Base-by-base conservation (phyloP, 2,113 vertebrate genomes). In the Epinephelus moara region DNA sequence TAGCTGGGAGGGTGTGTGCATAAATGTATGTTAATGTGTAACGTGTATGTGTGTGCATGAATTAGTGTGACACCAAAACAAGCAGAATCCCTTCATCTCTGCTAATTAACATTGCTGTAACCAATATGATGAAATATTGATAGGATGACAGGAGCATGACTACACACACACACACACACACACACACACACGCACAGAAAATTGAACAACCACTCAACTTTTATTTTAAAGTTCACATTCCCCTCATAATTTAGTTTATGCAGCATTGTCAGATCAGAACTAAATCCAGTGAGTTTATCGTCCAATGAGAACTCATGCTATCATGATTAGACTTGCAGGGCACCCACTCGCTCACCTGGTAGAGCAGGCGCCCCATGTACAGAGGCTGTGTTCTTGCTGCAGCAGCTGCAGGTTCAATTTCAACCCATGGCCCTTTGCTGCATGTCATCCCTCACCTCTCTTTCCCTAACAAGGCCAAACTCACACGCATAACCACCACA, bases 101-200 rank as follows among this genome's bases (percentile, higher is more conserved):
- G 69, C 86, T 93, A 92, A 94, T 93, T 93, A 94, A 88, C 80
- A 79, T 78, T 85, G 40, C 75, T 84, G 79, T 82, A 71, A 75
- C 79, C 72, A 85, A 88, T 92, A 70, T 89, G 59, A 93, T 94
- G 23, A 87, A 92, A 92, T 92, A 92, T 93, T 93, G 90, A 93
- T 92, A 84, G 61, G 37, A 85, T 68, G 42, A 83, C 10, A 8
- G 0, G 2, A 52, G 15, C 37, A 25, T 6, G 33, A 11, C 0
- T 5, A 10, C 14, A 50, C 63, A 63, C 64, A 73, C 64, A 71
- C 40, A 64, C 61, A 74, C 56, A 74, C 50, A 70, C 52, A 64
- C 67, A 61, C 30, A 66, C 47, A 40, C 61, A 75, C 59, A 52
- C 57, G 50, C 70, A 70, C 47, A 70, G 56, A 70, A 67, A 4